Conservation (phyloP, 2,113 vertebrate species). For the Zapus hudsonius region DNA sequence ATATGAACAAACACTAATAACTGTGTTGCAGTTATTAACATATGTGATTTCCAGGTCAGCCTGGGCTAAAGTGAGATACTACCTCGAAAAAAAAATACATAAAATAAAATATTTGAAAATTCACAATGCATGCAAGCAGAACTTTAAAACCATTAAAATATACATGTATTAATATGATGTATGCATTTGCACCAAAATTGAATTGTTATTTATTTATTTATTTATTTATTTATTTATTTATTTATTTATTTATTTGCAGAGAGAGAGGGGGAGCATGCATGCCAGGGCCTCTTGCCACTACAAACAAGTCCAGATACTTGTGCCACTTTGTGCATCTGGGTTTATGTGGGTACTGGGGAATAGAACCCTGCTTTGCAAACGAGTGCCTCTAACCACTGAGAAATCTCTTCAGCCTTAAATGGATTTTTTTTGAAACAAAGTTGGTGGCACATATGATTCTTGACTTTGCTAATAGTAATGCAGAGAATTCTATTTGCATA, state of each 20-base stretch:
- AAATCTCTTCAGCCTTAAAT: too few species aligned
- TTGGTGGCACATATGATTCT: not conserved
- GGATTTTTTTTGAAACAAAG: not conserved
- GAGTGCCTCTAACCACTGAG: too few species aligned
- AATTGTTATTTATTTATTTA: not conserved
- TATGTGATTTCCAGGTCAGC: not conserved
- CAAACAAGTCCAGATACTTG: too few species aligned
- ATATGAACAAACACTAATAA: not conserved
- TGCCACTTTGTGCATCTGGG: too few species aligned
- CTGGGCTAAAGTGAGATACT: not conserved
- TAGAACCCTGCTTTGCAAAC: too few species aligned
- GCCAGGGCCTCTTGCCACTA: too few species aligned
- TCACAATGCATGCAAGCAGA: not conserved
- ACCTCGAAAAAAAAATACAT: not conserved
- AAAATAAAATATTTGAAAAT: conserved; percentile 42
- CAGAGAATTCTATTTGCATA: not conserved
- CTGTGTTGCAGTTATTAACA: not conserved
- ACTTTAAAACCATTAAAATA: conserved; percentile 30
- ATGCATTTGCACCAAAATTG: not conserved
- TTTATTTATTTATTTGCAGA: too few species aligned
- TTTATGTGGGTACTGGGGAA: too few species aligned
- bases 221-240: too few species aligned
- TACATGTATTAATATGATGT: not conserved
- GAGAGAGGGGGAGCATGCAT: too few species aligned
- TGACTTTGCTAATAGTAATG: not conserved